phyloP scores from a whole-genome alignment of 2,113 vertebrate species.

The Pyrgilauda ruficollis region DNA sequence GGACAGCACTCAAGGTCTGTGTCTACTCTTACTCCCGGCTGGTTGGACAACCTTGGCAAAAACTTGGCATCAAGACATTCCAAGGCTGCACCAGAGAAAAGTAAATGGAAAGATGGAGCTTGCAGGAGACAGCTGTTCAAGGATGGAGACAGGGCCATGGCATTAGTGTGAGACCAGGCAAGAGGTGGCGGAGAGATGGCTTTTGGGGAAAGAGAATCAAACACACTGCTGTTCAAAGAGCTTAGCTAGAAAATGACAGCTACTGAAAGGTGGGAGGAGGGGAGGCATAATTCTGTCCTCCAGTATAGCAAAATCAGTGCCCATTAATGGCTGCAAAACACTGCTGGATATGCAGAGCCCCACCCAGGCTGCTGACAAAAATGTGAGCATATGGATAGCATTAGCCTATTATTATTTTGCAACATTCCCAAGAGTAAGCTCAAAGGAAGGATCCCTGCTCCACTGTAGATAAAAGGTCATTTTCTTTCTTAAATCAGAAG shows the following conservation, averaged over 20 bases:
- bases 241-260: not conserved
- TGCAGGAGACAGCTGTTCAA: not conserved
- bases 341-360: not conserved
- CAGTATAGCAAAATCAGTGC: not conserved
- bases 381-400: not conserved
- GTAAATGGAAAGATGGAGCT: not conserved
- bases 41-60: slow-evolving; percentile 3
- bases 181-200: not conserved
- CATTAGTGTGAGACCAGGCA: not conserved
- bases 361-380: not conserved
- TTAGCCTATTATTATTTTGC: not conserved
- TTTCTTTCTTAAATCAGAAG: not conserved
- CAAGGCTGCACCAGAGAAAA: not conserved
- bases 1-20: not conserved
- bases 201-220: not conserved
- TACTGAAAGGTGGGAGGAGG: not conserved
- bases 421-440: not conserved
- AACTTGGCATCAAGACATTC: not conserved
- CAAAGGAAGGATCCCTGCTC: not conserved
- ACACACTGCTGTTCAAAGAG: not conserved
- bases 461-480: not conserved
- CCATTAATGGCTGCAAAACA: not conserved
- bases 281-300: not conserved
- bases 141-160: not conserved
- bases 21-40: not conserved